Base-by-base conservation (phyloP, 2,797 vertebrate genomes). In the Gila robusta region DNA sequence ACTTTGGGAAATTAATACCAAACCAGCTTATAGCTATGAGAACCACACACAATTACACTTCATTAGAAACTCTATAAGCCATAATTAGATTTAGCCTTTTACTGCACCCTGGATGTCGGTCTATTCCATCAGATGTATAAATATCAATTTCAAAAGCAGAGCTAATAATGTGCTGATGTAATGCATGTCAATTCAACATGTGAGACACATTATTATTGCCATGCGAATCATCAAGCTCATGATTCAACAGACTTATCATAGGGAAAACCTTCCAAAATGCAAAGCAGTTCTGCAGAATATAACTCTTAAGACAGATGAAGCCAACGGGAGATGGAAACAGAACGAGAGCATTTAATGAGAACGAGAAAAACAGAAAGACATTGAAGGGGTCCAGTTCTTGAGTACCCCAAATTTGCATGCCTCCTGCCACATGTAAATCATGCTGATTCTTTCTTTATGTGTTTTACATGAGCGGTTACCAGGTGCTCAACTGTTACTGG, bases 401-500 rank as follows among this genome's bases (percentile, higher is more conserved):
- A 83, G 54, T 77, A 74, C 23, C 52, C 41, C 28, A 39, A 56
- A 56, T 62, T 72, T 69, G 26, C 64, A 70, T 74, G 59, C 39
- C 49, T 79, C 52, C 7, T 59, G 74, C n/a, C 74, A 7, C 32
- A 91, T 87, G 87, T 73, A 92, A 93, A 78, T 85, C n/a, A 49
- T 78, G 44, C 71, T 66, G 54, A 85, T 37, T 76, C 47, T 69
- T 74, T 79, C 79, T 83, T 84, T 28, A 87, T 64, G 56, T 80
- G 88, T 83, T 89, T 86, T 85, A 90, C 39, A 91, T 79, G 85
- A 92, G 92, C 89, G 92, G 92, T 93, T 94, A 91, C 87, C 93
- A 95, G 90, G 93, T 94, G 92, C 87, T 88, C 85, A 91, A 92
- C 89, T 91, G 92, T 92, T 87, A 87, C 89, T 88, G 87, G 88